Percentiles rank a stretch among this genome's conserved stretches.
phyloP scores from a whole-genome alignment of 2,113 vertebrate species.

The Protobothrops flavoviridis region DNA sequence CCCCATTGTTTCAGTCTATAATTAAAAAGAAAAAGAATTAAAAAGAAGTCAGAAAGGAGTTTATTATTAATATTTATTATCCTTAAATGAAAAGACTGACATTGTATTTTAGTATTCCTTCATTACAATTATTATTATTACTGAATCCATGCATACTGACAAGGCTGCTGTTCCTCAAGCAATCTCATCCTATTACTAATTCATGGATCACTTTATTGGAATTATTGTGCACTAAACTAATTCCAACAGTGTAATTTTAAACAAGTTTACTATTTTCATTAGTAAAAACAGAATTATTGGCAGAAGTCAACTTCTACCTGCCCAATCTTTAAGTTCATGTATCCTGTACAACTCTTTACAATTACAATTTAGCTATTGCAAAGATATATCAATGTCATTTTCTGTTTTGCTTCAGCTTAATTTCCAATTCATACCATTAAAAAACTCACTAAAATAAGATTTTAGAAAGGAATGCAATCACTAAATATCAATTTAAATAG shows the following conservation, averaged over 20 bases:
- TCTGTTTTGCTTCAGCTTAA: not conserved
- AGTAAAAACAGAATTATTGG: not conserved
- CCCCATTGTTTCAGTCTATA: not conserved
- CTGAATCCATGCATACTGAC: slow-evolving; percentile 67
- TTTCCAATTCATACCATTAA: not conserved
- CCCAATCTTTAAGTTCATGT: not conserved
- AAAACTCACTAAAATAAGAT: not conserved
- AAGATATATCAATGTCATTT: not conserved
- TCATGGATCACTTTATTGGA: slow-evolving; percentile 48
- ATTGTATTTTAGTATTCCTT: slow-evolving; percentile 72
- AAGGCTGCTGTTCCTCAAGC: slow-evolving; percentile 64
- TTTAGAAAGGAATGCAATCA: not conserved
- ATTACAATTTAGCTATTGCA: not conserved
- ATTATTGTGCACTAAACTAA: slow-evolving; percentile 54
- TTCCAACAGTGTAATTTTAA: slow-evolving; percentile 43
- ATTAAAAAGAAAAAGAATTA: slow-evolving; percentile 27
- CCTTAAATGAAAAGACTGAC: slow-evolving; percentile 65
- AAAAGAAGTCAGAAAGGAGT: slow-evolving; percentile 15
- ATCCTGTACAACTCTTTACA: not conserved
- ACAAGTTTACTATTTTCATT: slow-evolving; percentile 18
- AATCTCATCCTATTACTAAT: slow-evolving; percentile 67
- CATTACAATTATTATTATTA: slow-evolving; percentile 76
- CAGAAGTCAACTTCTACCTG: not conserved
- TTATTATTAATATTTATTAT: slow-evolving; percentile 69
- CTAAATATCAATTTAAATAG: not conserved